Evolutionary conservation across 2,888 invertebrate species (phyloP), one percentile per base, ranked within the genome.

Genomic region (Brenthis hecate): DNA sequence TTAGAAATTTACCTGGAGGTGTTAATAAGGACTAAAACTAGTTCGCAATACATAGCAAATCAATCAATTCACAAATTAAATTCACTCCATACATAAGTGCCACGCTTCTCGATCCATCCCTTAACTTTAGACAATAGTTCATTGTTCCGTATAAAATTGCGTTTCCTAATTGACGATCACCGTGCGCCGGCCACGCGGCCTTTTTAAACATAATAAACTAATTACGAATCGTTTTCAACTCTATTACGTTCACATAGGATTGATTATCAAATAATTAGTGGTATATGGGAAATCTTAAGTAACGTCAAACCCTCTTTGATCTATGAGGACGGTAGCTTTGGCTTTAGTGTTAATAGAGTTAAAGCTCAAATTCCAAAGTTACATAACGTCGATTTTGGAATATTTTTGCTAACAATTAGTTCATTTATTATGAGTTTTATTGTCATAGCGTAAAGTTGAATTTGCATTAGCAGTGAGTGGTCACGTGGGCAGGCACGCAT

Each of bases 111-210:
- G 79, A 79, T 79, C 79, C 75, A 75, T 76, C 75, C 73, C 74
- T 68, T 74, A 72, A 69, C 74, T 74, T 75, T 74, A 73, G 72
- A 76, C 76, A 74, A 75, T 83, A 84, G 83, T 84, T 80, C 77
- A 84, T 84, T 81, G 81, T 81, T 80, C 74, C 83, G 81, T 86
- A 85, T 84, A 81, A 84, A 86, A 89, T 86, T 87, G 88, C 89
- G 82, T 88, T 86, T 88, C 87, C 89, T 91, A 91, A 91, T 91
- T 91, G 90, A 81, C 78, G 78, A 81, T 87, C 83, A 88, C 83
- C 89, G 84, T 82, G 80, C 82, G 89, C 85, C 88, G 75, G 91
- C 76, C 91, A 91, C 91, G 91, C 88, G 91, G 88, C 92, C 57
- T 72, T 72, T 69, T 74, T 77, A 80, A 79, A 79, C 79, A 81